Base-by-base conservation (phyloP, 1,140 invertebrate genomes). In the Neodiprion fabricii region DNA sequence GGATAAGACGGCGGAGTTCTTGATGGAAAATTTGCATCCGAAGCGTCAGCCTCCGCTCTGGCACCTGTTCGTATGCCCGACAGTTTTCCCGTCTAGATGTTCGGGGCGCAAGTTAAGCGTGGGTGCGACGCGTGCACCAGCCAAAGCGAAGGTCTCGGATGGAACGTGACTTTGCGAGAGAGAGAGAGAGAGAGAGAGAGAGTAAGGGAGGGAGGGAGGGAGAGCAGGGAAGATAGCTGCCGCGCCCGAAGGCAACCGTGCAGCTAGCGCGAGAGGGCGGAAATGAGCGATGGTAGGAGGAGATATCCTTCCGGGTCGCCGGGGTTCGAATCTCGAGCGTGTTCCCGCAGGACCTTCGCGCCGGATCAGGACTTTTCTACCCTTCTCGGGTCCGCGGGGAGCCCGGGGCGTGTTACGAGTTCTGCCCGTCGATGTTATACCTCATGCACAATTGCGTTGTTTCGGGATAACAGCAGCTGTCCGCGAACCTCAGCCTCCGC, bases 271-370 rank as follows among this genome's bases (percentile, higher is more conserved):
- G 53, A 17, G 53, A 61, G 53, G 53, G 53, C 53, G 53, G 53
- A 61, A 61, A 61, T 61, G 53, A 61, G 53, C 53, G 53, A 61
- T 61, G 53, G 53, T 17, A 61, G 11, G 53, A 17, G 53, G 53
- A 61, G 53, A 61, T 61, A 61, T 61, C 53, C 53, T 61, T 61
- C 53, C 53, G 53, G 53, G 53, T 61, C 53, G 53, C 53, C 53
- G 53, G 53, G 53, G 53, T 61, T 61, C 53, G 53, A 61, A 61
- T 61, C 53, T 61, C 53, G 8, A 61, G 53, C 7, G 53, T 61
- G 53, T 61, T 61, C 11, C 53, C 53, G 53, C 11, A 61, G 53
- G 53, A 61, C 53, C n/a, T 61, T 12, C 11, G 53, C 11, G 53
- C n/a, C 11, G 53, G 53, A 61, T 61, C 53, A 61, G 53, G n/a